These are phyloP conservation scores for Microcebus murinus DNA, from an alignment of 2,113 vertebrate species.

Conservation along the genomic window DNA sequence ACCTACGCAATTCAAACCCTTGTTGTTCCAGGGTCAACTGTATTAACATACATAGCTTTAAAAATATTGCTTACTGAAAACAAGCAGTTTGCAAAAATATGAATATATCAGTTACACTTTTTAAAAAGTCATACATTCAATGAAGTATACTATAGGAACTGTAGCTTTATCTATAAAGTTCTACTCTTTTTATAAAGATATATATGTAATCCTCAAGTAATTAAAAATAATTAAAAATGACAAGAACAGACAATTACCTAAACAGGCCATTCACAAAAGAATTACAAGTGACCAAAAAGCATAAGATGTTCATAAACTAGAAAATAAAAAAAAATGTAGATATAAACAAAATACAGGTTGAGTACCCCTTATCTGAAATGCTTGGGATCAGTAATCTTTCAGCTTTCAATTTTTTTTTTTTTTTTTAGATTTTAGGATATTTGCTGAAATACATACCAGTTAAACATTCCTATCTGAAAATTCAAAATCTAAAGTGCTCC, in stretches of 20 bases:
- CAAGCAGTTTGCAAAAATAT: background rate
- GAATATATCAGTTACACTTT: slow-evolving; percentile 3
- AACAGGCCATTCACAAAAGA: background rate
- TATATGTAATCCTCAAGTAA: background rate
- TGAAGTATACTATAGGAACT: background rate
- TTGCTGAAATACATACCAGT: background rate
- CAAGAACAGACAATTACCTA: background rate
- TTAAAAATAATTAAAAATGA: slow-evolving; percentile 2
- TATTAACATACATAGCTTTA: background rate
- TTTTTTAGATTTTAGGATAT: background rate
- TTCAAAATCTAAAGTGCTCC: background rate
- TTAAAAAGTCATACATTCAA: background rate
- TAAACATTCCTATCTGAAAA: background rate
- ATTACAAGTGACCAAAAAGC: background rate
- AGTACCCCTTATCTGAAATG: background rate
- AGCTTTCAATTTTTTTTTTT: background rate
- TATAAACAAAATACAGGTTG: background rate
- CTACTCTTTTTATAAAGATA: background rate
- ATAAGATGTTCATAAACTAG: slow-evolving; percentile 19
- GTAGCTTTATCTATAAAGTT: background rate
- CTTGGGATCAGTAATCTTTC: background rate
- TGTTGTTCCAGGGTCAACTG: background rate
- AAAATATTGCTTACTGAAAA: background rate
- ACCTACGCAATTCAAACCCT: background rate
- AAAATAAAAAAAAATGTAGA: background rate